These are phyloP conservation scores for Amblyjoppa proteus DNA, from an alignment of 2,888 invertebrate species.

Conservation along the genomic window DNA sequence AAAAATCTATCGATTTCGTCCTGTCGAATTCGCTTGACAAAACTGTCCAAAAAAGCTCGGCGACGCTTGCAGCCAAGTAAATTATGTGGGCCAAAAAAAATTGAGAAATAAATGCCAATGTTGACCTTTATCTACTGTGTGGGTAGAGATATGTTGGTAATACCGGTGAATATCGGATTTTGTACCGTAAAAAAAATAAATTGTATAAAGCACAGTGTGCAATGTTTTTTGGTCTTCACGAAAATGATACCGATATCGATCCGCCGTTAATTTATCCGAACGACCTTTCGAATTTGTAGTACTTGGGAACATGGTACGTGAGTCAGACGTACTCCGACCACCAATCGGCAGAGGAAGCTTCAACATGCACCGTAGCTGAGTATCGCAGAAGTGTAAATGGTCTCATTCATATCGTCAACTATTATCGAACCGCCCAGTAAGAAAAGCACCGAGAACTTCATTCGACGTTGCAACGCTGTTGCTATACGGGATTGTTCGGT, in stretches of 20 bases:
- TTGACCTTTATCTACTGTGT: neutral
- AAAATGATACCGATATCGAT: neutral
- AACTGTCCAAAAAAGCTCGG: neutral
- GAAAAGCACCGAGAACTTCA: neutral
- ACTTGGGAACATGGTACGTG: neutral
- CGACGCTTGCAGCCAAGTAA: neutral
- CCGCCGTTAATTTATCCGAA: neutral
- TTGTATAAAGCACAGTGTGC: neutral
- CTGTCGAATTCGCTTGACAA: neutral
- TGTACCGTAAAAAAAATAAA: neutral
- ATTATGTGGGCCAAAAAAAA: neutral
- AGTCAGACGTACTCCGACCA: neutral
- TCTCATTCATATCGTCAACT: neutral
- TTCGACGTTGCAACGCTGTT: neutral
- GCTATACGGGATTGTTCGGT: neutral
- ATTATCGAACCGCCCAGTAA: neutral
- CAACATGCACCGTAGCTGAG: neutral
- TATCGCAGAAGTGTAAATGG: neutral
- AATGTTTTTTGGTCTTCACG: neutral
- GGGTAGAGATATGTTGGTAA: neutral
- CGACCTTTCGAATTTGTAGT: neutral
- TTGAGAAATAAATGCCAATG: neutral
- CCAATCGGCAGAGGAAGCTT: neutral
- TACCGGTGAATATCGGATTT: neutral
- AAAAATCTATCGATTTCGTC: neutral